Conservation (phyloP, 2,113 vertebrate genomes). For the Physeter macrocephalus region DNA sequence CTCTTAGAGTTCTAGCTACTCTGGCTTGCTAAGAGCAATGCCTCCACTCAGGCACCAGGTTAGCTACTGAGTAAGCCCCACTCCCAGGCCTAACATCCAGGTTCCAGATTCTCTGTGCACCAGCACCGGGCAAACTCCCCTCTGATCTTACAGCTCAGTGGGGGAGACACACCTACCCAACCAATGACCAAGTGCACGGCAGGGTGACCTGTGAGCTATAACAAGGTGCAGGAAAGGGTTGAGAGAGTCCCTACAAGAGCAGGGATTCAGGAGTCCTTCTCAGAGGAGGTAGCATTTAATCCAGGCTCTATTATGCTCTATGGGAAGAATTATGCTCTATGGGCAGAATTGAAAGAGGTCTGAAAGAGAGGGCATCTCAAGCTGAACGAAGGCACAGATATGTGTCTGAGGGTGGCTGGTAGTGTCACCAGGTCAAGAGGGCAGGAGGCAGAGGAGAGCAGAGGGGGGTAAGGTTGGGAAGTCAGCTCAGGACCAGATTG, state of each 20-base stretch:
- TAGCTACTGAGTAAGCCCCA: not conserved
- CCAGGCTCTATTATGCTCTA: not conserved
- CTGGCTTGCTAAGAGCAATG: not conserved
- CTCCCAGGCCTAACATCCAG: not conserved
- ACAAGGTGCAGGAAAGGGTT: not conserved
- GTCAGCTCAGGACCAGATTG: too few relatives aligned
- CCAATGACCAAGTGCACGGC: not conserved
- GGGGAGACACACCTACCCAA: not conserved
- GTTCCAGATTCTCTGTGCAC: accelerated
- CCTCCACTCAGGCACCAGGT: accelerated
- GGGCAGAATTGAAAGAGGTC: not conserved
- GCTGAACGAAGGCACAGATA: not conserved
- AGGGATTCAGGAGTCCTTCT: not conserved
- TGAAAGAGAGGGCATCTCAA: not conserved
- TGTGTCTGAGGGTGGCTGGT: not conserved
- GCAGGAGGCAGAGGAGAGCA: not conserved
- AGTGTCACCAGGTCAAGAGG: not conserved
- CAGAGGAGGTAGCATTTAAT: not conserved
- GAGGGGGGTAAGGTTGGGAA: not conserved
- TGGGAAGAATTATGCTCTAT: not conserved
- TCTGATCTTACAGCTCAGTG: not conserved
- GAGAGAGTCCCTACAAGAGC: not conserved
- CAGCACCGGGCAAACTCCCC: not conserved
- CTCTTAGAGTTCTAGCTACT: not conserved
- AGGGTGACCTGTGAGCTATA: not conserved